Percentiles rank a stretch among this genome's conserved stretches.
These are phyloP conservation scores for Lasioglossum marginatum DNA, from an alignment of 2,888 invertebrate species.

Conservation along the genomic window DNA sequence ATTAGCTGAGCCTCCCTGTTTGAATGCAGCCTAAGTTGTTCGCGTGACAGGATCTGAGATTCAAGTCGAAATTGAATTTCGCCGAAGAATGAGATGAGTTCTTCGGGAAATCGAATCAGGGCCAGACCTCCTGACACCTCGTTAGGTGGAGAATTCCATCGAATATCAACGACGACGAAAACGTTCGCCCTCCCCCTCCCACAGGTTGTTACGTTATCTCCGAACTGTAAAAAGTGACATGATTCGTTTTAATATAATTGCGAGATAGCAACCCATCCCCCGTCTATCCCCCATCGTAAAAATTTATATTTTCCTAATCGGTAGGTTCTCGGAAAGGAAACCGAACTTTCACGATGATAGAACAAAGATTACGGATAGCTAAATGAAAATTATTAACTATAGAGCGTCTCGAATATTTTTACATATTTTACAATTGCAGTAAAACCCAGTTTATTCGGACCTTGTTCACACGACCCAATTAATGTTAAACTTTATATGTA, in stretches of 20 bases:
- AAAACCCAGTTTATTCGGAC: too few relatives aligned
- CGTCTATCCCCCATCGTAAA: neutral
- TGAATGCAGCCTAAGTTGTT: slow-evolving; percentile 55
- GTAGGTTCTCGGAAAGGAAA: neutral
- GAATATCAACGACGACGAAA: slow-evolving; percentile 62
- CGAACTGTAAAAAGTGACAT: slow-evolving; percentile 25
- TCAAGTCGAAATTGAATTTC: slow-evolving; percentile 73
- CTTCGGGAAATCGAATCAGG: slow-evolving; percentile 72
- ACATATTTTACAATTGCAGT: too few relatives aligned
- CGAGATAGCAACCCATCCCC: neutral
- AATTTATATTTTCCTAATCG: slow-evolving; percentile 3
- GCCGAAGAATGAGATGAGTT: slow-evolving; percentile 71
- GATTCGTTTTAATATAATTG: slow-evolving; percentile 50
- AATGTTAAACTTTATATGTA: too few relatives aligned
- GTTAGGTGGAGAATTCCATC: slow-evolving; percentile 70
- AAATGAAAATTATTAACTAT: too few relatives aligned
- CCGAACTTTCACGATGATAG: neutral
- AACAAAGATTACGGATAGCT: neutral
- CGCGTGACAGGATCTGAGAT: slow-evolving; percentile 64
- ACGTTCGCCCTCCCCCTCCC: slow-evolving; percentile 8
- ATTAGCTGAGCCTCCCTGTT: slow-evolving; percentile 64
- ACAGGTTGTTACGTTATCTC: slow-evolving; percentile 56
- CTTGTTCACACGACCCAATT: too few relatives aligned
- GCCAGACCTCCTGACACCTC: slow-evolving; percentile 65
- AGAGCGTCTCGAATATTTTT: too few relatives aligned